Percentiles rank a stretch among this genome's conserved stretches.
These are phyloP conservation scores for Leptopilina clavipes DNA, from an alignment of 1,140 invertebrate species.

Conservation along the genomic window DNA sequence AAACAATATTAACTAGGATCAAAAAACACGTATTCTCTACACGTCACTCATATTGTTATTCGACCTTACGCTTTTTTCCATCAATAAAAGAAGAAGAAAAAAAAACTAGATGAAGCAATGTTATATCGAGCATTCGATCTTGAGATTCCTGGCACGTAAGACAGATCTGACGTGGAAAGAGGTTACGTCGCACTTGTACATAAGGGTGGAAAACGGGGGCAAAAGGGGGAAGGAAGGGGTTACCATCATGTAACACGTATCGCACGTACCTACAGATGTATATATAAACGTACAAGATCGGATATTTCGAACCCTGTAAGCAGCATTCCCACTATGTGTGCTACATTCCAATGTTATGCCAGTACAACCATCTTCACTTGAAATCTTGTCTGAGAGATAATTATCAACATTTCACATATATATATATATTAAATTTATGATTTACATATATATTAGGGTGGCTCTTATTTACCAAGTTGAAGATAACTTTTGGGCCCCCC, in stretches of 20 bases:
- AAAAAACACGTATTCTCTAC: neutral
- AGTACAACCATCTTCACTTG: neutral
- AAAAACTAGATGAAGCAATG: slow-evolving; percentile 1
- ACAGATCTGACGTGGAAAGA: slow-evolving; percentile 26
- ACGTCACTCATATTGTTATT: neutral
- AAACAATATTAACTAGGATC: too few species aligned
- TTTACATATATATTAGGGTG: neutral
- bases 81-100: too few species aligned
- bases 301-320: slow-evolving; percentile 25
- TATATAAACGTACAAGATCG: slow-evolving; percentile 3
- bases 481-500: too few species aligned
- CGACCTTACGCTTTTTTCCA: neutral
- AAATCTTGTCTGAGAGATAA: neutral
- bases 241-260: neutral
- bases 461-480: too few species aligned
- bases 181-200: slow-evolving; percentile 29
- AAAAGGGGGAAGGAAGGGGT: too few species aligned
- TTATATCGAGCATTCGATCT: neutral
- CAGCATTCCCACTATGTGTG: neutral
- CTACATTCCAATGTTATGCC: neutral
- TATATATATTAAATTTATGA: neutral
- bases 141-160: slow-evolving; percentile 5
- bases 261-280: slow-evolving; percentile 6
- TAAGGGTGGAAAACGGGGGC: neutral
- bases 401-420: neutral